Evolutionary conservation across 2,797 vertebrate species (phyloP).

Genomic region (Poecile montanus): DNA sequence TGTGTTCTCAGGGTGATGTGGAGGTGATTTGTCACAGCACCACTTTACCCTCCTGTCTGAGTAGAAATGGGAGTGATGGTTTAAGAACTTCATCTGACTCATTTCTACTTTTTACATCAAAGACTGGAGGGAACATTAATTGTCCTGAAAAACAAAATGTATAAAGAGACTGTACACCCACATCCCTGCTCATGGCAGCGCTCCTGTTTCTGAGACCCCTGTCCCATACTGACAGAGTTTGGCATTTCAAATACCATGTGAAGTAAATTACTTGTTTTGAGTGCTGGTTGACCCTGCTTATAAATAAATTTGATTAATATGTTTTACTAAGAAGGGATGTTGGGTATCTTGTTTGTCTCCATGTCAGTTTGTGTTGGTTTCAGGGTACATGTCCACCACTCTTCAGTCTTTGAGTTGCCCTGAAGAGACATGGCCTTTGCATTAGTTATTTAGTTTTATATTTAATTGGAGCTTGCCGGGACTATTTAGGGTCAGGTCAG

Average conservation of each 20-base stretch:
- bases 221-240: background rate
- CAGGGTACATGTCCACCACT: background rate
- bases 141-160: background rate
- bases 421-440: background rate
- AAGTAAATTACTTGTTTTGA: background rate
- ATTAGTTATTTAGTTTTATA: background rate
- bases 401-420: background rate
- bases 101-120: background rate
- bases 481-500: background rate
- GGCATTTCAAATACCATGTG: background rate
- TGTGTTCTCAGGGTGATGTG: background rate
- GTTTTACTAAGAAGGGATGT: background rate
- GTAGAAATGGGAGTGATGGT: background rate
- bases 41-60: background rate
- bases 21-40: background rate
- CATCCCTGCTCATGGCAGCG: background rate
- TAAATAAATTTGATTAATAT: background rate
- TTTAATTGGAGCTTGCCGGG: background rate
- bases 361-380: background rate
- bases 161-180: background rate
- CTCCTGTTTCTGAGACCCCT: background rate
- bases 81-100: background rate
- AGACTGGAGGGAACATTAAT: background rate
- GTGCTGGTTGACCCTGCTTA: background rate
- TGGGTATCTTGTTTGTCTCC: background rate